Conservation (phyloP, 2,797 vertebrate species). For the Bradypodion pumilum region DNA sequence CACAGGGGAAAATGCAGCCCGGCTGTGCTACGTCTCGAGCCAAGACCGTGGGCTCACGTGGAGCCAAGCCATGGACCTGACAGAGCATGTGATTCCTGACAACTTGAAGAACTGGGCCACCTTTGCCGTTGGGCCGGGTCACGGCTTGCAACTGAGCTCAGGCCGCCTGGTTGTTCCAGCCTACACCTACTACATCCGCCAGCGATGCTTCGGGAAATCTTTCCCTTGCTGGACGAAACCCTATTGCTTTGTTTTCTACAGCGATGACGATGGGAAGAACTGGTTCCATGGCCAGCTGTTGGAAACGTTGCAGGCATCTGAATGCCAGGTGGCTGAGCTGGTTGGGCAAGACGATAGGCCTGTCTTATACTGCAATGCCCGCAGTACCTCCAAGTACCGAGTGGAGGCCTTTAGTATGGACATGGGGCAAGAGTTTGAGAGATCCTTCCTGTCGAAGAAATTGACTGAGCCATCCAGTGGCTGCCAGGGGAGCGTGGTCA, state of each 20-base stretch:
- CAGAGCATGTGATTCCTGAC: conserved; percentile 77
- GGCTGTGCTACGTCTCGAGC: conserved; percentile 85
- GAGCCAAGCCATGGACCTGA: conserved; percentile 81
- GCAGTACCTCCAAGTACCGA: conserved; percentile 72
- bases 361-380: conserved; percentile 88
- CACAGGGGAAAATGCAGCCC: conserved; percentile 78
- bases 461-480: conserved; percentile 79
- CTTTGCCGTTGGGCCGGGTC: conserved; percentile 91
- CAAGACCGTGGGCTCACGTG: conserved; percentile 81
- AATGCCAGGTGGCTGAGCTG: conserved; percentile 92
- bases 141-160: conserved; percentile 84
- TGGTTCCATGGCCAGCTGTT: conserved; percentile 79
- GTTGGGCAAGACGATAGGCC: conserved; percentile 49
- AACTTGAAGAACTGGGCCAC: conserved; percentile 85
- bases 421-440: conserved; percentile 76
- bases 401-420: conserved; percentile 83
- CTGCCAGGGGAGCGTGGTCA: conserved; percentile 92
- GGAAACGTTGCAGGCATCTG: conserved; percentile 57
- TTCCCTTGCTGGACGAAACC: conserved; percentile 74
- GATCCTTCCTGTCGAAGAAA: conserved; percentile 60
- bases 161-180: conserved; percentile 88
- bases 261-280: conserved; percentile 82
- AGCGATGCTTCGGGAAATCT: conserved; percentile 45
- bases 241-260: conserved; percentile 85
- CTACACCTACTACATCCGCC: conserved; percentile 73